Percentiles rank a stretch among this genome's conserved stretches.
Conservation (phyloP, 1,140 invertebrate species). For the Galleria mellonella region DNA sequence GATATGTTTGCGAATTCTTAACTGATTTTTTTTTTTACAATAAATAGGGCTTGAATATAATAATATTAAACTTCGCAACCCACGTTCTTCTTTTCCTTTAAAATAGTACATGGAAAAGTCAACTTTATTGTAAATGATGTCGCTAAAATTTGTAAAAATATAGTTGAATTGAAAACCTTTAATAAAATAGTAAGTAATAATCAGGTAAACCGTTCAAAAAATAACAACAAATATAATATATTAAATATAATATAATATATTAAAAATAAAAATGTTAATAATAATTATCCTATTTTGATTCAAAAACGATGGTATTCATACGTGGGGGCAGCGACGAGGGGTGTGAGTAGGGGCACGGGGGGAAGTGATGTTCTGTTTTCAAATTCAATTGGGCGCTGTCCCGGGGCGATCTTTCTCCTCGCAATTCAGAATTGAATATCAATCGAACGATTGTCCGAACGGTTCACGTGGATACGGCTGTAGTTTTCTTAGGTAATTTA, state of each 20-base stretch:
- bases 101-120: too few species aligned
- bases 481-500: not conserved
- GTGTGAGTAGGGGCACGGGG: conserved; percentile 11
- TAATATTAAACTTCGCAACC: too few species aligned
- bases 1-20: too few species aligned
- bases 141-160: too few species aligned
- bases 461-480: conserved; percentile 18
- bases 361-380: conserved; percentile 54
- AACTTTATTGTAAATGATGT: too few species aligned
- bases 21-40: too few species aligned
- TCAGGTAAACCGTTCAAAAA: too few species aligned
- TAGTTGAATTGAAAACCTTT: too few species aligned
- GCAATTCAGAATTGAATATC: conserved; percentile 67
- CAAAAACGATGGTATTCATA: not conserved
- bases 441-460: conserved; percentile 43
- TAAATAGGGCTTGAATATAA: too few species aligned
- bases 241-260: not conserved
- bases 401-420: conserved; percentile 65
- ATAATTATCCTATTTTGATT: too few species aligned
- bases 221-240: not conserved
- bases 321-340: conserved; percentile 1
- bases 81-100: too few species aligned
- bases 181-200: too few species aligned
- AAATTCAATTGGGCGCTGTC: conserved; percentile 68
- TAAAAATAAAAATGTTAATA: not conserved